Percentiles rank a stretch among this genome's conserved stretches.
Evolutionary conservation across 2,797 vertebrate genomes (phyloP).

Genomic region (Malacoctenus gilli): DNA sequence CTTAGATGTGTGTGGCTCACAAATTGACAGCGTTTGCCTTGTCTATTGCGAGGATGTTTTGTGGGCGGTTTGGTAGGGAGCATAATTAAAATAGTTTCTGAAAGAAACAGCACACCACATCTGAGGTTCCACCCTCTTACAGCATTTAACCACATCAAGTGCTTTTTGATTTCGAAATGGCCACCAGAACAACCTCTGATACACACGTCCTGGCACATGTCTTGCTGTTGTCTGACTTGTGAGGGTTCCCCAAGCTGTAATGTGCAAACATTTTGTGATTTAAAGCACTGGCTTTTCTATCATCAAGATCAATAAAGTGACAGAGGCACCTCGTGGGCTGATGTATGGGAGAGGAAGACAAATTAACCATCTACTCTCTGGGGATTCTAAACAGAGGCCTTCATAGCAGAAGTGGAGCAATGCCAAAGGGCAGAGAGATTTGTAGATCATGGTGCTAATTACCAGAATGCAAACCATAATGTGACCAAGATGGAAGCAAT

Average conservation of each 20-base stretch:
- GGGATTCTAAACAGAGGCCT: constrained; percentile 71
- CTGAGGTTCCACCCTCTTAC: constrained; percentile 85
- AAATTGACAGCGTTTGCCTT: no score
- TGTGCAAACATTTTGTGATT: constrained; percentile 66
- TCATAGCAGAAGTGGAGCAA: constrained; percentile 79
- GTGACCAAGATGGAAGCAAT: constrained; percentile 91
- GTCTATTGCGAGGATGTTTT: constrained; percentile 83
- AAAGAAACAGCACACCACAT: constrained; percentile 88
- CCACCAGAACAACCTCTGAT: constrained; percentile 83
- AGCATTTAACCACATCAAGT: constrained; percentile 89
- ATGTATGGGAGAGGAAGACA: constrained; percentile 78
- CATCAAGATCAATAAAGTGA: constrained; percentile 68
- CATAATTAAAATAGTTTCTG: constrained; percentile 91
- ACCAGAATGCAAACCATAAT: constrained; percentile 88
- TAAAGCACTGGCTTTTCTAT: constrained; percentile 63
- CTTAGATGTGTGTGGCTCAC: no score
- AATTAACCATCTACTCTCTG: constrained; percentile 76
- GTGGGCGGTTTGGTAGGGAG: constrained; percentile 81
- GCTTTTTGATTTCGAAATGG: constrained; percentile 78
- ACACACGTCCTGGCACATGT: constrained; percentile 75
- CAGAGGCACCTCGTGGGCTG: constrained; percentile 64
- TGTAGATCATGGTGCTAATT: constrained; percentile 91
- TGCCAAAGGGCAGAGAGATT: constrained; percentile 89
- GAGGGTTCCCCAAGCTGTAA: constrained; percentile 47
- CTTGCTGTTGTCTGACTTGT: constrained; percentile 77